Percentiles rank a stretch among this genome's conserved stretches.
Conservation (phyloP, 1,140 invertebrate genomes). For the Globodera ellingtonae region DNA sequence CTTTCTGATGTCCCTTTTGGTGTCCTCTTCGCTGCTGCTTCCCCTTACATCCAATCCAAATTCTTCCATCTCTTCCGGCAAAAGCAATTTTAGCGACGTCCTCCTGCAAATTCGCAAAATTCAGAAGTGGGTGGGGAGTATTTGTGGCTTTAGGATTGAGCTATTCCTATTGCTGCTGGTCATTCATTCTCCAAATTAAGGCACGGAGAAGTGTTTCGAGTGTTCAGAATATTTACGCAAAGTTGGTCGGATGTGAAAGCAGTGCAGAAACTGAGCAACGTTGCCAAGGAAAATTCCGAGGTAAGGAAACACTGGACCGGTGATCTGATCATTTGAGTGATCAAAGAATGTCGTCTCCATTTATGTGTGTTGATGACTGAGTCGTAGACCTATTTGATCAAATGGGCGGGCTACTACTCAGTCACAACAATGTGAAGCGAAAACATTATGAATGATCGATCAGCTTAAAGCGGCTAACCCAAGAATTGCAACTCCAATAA, state of each 20-base stretch:
- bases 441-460: neutral
- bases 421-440: no score
- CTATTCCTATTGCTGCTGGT: no score
- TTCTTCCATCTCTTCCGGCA: neutral
- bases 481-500: neutral
- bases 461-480: neutral
- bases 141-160: no score
- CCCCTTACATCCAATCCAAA: neutral
- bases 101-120: no score
- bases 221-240: conserved; percentile 44
- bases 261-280: conserved; percentile 30
- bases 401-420: no score
- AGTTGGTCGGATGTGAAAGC: conserved; percentile 44
- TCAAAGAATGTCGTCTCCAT: neutral
- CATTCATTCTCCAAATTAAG: no score
- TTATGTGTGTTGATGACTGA: no score
- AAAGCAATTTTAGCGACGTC: no score
- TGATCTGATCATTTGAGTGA: neutral
- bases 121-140: no score
- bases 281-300: conserved; percentile 43
- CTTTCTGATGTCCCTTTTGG: neutral
- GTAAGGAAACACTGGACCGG: conserved; percentile 20
- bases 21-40: neutral
- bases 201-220: conserved; percentile 34
- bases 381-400: no score